Conservation (phyloP, 2,113 vertebrate genomes). For the Gobius niger region DNA sequence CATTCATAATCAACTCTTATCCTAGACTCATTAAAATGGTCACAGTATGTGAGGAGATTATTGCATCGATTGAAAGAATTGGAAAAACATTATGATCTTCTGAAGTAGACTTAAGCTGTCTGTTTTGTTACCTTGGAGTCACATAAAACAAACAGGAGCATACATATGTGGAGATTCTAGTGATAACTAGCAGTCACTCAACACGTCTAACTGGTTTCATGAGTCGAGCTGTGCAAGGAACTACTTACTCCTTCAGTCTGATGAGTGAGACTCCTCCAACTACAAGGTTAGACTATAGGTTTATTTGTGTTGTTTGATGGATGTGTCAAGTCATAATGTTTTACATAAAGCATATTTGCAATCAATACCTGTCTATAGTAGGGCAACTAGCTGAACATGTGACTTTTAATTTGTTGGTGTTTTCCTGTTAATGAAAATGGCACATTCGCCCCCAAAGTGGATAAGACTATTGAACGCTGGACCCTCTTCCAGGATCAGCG, state of each 20-base stretch:
- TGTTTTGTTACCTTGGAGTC: slow-evolving; percentile 18
- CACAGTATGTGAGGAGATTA: neutral
- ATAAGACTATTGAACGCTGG: no score
- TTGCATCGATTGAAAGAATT: neutral
- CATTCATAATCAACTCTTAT: neutral
- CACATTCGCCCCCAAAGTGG: no score
- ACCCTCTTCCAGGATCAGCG: no score
- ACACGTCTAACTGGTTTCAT: slow-evolving; percentile 30
- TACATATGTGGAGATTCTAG: slow-evolving; percentile 15
- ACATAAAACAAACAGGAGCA: neutral
- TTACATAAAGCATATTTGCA: no score
- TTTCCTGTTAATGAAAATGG: neutral
- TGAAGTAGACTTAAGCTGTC: neutral
- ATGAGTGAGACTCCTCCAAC: slow-evolving; percentile 6
- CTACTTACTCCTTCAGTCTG: neutral
- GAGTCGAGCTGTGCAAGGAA: neutral
- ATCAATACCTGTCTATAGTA: no score
- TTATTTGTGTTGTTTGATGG: neutral
- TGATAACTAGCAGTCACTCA: slow-evolving; percentile 28
- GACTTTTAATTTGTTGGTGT: neutral
- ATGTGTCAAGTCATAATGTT: neutral
- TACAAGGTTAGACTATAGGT: neutral
- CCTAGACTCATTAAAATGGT: neutral
- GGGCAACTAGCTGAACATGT: neutral
- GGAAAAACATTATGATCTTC: slow-evolving; percentile 1